phyloP scores from a whole-genome alignment of 2,113 vertebrate species.

The Gorsachius goisagi region DNA sequence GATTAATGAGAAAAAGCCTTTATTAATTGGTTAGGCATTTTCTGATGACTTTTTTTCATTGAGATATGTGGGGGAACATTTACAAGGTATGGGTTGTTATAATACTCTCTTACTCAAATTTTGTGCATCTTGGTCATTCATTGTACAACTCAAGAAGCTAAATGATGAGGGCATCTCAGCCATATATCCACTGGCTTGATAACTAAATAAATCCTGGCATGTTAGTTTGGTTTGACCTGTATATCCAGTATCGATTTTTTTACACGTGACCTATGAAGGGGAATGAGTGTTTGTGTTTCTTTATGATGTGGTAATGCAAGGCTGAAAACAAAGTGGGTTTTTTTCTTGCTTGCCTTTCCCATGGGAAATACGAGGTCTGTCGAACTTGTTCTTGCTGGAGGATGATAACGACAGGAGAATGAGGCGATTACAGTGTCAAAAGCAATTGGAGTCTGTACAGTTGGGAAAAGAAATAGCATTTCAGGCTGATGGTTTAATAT shows the following conservation, averaged over 20 bases:
- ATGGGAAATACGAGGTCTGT: slow-evolving; percentile 21
- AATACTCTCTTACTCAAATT: neutral
- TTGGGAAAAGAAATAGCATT: neutral
- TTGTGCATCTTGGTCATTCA: neutral
- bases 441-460: neutral
- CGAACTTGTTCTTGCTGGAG: neutral
- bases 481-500: neutral
- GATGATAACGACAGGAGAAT: neutral
- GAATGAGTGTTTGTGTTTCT: neutral
- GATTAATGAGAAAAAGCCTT: neutral
- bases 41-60: neutral
- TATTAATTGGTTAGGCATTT: neutral
- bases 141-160: neutral
- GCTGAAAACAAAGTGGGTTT: neutral
- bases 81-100: neutral
- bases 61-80: neutral
- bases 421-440: neutral
- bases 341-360: slow-evolving; percentile 31
- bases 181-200: neutral
- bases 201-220: neutral
- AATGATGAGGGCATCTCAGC: neutral
- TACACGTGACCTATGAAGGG: neutral
- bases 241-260: slow-evolving; percentile 24
- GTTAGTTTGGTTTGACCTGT: slow-evolving; percentile 7
- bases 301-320: neutral